Base-by-base conservation (phyloP, 1,140 invertebrate species). In the Papilio polytes region DNA sequence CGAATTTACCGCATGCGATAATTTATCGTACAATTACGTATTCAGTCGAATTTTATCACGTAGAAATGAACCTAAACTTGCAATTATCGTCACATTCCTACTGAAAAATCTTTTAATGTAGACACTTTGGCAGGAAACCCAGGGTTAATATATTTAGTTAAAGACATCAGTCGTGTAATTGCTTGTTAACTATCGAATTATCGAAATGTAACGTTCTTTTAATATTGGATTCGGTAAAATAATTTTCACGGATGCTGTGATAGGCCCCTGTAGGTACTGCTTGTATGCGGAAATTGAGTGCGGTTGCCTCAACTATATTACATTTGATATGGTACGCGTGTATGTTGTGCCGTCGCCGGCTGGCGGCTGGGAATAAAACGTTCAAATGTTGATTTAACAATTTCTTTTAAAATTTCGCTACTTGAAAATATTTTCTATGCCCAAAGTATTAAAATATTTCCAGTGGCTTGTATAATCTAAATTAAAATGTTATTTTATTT, bases 221-320 rank as follows among this genome's bases (percentile, higher is more conserved):
- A 20, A 36, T 41, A 9, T 44, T 73, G 18, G 18, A 7, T 18
- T n/a, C 15, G 12, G 15, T 72, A 22, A 46, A 73, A 73, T 6
- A 73, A 41, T 20, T 46, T 9, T 36, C 18, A 74, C 20, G 46
- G 15, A 59, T 51, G 4, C 36, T 53, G 18, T 44, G 83, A 85
- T 83, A 83, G 59, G 72, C 13, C 20, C 82, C 66, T 46, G 18
- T 74, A 41, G 79, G 76, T 81, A 80, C 66, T 78, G 83, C 85
- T 87, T 84, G 79, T 80, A 81, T 72, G 79, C 88, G 88, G 88
- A 89, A 89, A 89, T 89, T 89, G 88, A 87, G 84, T 86, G 85
- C 73, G 86, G 85, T 86, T 82, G 84, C 72, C 70, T 81, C 80
- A 82, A 77, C 80, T 81, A 80, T 80, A 81, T 77, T 86, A 82